Evolutionary conservation across 2,888 invertebrate species (phyloP), one percentile per base, ranked within the genome.

Genomic region (Watsonalla binaria): DNA sequence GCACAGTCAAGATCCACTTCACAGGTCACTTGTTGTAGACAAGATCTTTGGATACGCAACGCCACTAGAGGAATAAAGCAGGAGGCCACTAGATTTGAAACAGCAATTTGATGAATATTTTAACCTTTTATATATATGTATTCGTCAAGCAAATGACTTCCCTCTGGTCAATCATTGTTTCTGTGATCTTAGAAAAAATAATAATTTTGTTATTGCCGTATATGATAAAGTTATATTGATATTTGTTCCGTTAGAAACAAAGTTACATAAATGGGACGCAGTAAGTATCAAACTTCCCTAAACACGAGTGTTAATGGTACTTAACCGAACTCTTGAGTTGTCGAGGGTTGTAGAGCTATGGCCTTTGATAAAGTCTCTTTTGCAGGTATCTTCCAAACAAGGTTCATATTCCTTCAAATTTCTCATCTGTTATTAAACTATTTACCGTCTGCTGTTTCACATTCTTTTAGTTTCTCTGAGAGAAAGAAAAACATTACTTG

Each of bases 1-100:
- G 85, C 66, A 65, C 80, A 80, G 82, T 84, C 86, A 84, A 88
- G 88, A 65, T 63, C 58, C 72, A 65, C 86, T 88, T 74, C 70
- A 78, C 76, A 61, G 81, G 83, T 86, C 84, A 80, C 80, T 80
- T 72, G 72, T 79, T 77, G 72, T 64, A 66, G 76, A 78, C 70
- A 79, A 82, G 77, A 82, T 79, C 78, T 78, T 72, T 69, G 64
- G 73, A 75, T 70, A 70, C 64, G 71, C 70, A 69, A 72, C 67
- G 64, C 54, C 60, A 56, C 55, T 48, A 56, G 53, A 60, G 57
- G 63, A 73, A 76, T 65, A 72, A 68, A 64, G 61, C 62, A 64
- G 63, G 65, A 61, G 59, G 55, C 58, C 49, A 52, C 61, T 49
- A 51, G 4, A 24, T 51, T 35, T 24, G 35, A 37, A 45, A 62